Evolutionary conservation across 2,888 invertebrate genomes (phyloP).

Genomic region (Strigamia maritima): DNA sequence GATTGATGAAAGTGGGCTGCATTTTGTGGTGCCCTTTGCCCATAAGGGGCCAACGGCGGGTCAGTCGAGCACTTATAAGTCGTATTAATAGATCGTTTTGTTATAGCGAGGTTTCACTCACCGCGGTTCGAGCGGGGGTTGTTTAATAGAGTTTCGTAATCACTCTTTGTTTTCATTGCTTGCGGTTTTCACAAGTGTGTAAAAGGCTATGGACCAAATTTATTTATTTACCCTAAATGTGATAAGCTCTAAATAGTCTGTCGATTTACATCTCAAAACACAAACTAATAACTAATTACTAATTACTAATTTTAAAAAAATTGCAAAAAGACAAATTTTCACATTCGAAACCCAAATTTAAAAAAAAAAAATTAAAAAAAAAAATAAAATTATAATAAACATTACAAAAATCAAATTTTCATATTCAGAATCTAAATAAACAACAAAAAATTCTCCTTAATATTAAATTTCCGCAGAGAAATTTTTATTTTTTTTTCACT

Average conservation of each 20-base stretch:
- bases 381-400: too few species aligned
- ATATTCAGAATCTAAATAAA: too few species aligned
- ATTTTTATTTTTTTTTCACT: background rate
- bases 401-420: too few species aligned
- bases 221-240: background rate
- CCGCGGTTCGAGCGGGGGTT: background rate
- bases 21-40: conserved; percentile 15
- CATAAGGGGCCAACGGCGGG: background rate
- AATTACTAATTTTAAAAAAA: too few species aligned
- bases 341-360: too few species aligned
- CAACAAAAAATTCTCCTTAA: too few species aligned
- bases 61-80: conserved; percentile 15
- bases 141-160: conserved; percentile 10
- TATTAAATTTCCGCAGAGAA: too few species aligned
- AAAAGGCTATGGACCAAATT: background rate
- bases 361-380: too few species aligned
- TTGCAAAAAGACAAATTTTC: too few species aligned
- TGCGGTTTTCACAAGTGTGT: background rate
- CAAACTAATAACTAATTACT: too few species aligned
- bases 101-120: background rate
- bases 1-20: conserved; percentile 10
- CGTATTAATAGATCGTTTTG: conserved; percentile 5
- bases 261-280: background rate
- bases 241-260: background rate
- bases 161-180: background rate